These are phyloP conservation scores for Limenitis arthemis DNA, from an alignment of 2,888 invertebrate species.

Conservation along the genomic window DNA sequence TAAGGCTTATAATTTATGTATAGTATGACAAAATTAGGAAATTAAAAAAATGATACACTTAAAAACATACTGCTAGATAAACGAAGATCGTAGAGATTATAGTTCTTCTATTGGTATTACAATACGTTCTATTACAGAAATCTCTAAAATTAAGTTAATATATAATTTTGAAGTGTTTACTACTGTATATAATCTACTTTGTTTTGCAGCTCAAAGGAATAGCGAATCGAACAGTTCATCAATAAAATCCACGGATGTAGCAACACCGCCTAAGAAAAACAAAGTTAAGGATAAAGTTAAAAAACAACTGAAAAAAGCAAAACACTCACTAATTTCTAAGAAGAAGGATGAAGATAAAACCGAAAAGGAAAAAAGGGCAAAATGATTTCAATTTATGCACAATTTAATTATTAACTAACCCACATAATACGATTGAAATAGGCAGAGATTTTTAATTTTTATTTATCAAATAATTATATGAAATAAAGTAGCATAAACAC, in stretches of 20 bases:
- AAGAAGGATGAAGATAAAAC: constrained; percentile 57
- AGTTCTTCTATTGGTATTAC: too few species aligned
- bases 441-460: neutral
- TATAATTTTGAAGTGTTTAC: too few species aligned
- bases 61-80: too few species aligned
- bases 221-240: constrained; percentile 62
- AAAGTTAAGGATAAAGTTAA: constrained; percentile 67
- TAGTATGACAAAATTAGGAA: too few species aligned
- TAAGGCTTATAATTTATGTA: too few species aligned
- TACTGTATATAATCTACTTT: too few species aligned
- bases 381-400: constrained; percentile 30
- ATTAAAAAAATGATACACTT: too few species aligned
- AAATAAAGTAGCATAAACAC: too few species aligned
- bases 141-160: too few species aligned
- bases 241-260: constrained; percentile 53
- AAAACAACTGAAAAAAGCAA: constrained; percentile 64
- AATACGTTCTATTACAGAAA: too few species aligned
- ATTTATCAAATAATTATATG: neutral
- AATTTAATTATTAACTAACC: constrained; percentile 12
- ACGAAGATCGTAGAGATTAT: too few species aligned
- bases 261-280: constrained; percentile 52
- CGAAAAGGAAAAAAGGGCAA: constrained; percentile 51
- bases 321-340: constrained; percentile 56
- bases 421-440: constrained; percentile 5
- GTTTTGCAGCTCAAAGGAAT: constrained; percentile 56